Evolutionary conservation across 1,140 invertebrate genomes (phyloP).

Genomic region (Ectropis grisescens): DNA sequence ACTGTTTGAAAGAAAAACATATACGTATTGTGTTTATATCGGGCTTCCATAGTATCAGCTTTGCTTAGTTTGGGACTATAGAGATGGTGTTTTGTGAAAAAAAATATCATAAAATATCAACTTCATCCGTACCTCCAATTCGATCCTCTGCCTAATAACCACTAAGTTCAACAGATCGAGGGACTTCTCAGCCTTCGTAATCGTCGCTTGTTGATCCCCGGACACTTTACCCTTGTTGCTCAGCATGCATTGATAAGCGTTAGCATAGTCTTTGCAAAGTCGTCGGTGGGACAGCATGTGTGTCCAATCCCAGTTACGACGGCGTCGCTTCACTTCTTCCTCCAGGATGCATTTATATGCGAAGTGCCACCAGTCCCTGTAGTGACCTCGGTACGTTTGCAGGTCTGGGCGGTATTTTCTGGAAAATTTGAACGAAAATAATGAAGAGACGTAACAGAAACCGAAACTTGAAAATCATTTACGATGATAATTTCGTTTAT

Average conservation of each 20-base stretch:
- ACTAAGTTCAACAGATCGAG: slow-evolving; percentile 95
- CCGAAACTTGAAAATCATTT: no score
- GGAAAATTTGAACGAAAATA: no score
- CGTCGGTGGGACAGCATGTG: slow-evolving; percentile 87
- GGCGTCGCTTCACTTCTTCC: slow-evolving; percentile 74
- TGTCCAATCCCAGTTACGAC: slow-evolving; percentile 92
- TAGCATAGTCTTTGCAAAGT: slow-evolving; percentile 81
- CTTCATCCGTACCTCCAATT: slow-evolving; percentile 79
- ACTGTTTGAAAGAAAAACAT: no score
- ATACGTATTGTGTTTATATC: no score
- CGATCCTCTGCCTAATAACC: slow-evolving; percentile 89
- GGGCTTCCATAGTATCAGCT: no score
- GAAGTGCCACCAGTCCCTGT: slow-evolving; percentile 94
- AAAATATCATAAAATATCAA: no score
- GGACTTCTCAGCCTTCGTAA: slow-evolving; percentile 81
- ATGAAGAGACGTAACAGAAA: no score
- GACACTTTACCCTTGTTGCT: slow-evolving; percentile 75
- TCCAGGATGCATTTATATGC: slow-evolving; percentile 90
- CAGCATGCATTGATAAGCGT: slow-evolving; percentile 83
- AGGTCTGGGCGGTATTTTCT: slow-evolving; percentile 89
- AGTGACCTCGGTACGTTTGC: slow-evolving; percentile 80
- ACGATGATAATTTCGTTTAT: no score
- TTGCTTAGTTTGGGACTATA: no score
- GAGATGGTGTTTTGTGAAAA: no score
- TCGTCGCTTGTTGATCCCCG: slow-evolving; percentile 52